Conservation (phyloP, 2,113 vertebrate species). For the Hippocampus barbouri region DNA sequence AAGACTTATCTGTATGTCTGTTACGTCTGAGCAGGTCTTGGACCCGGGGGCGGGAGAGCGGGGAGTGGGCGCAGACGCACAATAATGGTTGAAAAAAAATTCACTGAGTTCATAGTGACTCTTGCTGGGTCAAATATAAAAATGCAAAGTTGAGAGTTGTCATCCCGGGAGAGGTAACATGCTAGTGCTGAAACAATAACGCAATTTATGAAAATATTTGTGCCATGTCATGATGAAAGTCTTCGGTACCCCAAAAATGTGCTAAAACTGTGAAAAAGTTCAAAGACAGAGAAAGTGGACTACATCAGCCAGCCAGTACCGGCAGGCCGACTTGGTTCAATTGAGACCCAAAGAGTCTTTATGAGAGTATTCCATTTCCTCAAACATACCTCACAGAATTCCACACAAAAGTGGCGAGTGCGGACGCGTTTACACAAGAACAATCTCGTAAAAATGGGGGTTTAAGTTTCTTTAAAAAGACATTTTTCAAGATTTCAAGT, state of each 20-base stretch:
- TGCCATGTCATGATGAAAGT: background rate
- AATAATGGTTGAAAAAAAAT: background rate
- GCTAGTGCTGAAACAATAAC: background rate
- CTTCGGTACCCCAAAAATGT: background rate
- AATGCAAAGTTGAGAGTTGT: slow-evolving; percentile 1
- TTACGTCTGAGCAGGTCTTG: slow-evolving; percentile 81
- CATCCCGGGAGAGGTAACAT: background rate
- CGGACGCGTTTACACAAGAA: background rate
- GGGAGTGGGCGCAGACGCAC: background rate
- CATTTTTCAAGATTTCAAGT: background rate
- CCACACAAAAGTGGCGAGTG: background rate
- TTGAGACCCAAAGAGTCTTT: background rate
- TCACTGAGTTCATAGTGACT: too few relatives aligned
- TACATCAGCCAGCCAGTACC: background rate
- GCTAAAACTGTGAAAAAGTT: slow-evolving; percentile 1
- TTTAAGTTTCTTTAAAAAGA: background rate
- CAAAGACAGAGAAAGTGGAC: background rate
- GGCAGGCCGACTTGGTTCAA: background rate
- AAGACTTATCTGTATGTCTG: slow-evolving; percentile 98
- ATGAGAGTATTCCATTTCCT: background rate
- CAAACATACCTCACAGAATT: background rate
- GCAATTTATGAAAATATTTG: background rate
- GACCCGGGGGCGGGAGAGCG: slow-evolving; percentile 15
- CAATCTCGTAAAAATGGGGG: background rate
- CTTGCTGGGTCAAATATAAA: background rate